These are phyloP conservation scores for Rhea americana DNA, from an alignment of 2,113 vertebrate genomes.

Conservation along the genomic window DNA sequence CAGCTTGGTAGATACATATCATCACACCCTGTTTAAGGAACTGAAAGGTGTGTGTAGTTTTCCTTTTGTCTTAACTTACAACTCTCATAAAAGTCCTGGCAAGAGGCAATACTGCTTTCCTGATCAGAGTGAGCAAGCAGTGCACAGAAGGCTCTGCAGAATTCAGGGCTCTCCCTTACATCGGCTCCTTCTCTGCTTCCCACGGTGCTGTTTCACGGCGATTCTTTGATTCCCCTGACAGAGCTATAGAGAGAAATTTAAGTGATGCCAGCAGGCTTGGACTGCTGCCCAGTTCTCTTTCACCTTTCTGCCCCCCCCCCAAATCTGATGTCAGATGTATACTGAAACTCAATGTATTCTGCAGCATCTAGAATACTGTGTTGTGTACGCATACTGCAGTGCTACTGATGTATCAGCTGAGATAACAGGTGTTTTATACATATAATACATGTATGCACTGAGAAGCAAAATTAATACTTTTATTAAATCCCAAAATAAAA, in stretches of 20 bases:
- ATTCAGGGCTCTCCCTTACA: accelerated
- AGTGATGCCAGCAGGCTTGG: not conserved
- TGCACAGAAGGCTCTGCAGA: not conserved
- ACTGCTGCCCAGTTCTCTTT: not conserved
- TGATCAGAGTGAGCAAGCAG: not conserved
- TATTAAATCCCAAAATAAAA: not conserved
- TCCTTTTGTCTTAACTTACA: not conserved
- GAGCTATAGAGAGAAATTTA: not conserved
- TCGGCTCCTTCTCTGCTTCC: not conserved
- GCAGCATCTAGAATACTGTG: not conserved
- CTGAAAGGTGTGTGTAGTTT: not conserved
- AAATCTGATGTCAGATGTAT: not conserved
- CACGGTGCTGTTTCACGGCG: not conserved
- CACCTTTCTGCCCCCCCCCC: not conserved
- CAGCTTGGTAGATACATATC: not conserved
- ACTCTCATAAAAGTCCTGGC: not conserved
- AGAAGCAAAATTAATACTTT: not conserved
- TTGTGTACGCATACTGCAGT: not conserved
- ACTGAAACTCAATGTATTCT: not conserved
- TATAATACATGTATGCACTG: not conserved
- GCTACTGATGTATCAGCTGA: not conserved
- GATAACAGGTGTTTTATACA: not conserved
- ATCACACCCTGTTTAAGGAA: not conserved
- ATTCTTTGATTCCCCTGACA: not conserved
- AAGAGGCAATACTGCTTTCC: not conserved